These are phyloP conservation scores for Protophormia terraenovae DNA, from an alignment of 2,888 invertebrate genomes.

Conservation along the genomic window DNA sequence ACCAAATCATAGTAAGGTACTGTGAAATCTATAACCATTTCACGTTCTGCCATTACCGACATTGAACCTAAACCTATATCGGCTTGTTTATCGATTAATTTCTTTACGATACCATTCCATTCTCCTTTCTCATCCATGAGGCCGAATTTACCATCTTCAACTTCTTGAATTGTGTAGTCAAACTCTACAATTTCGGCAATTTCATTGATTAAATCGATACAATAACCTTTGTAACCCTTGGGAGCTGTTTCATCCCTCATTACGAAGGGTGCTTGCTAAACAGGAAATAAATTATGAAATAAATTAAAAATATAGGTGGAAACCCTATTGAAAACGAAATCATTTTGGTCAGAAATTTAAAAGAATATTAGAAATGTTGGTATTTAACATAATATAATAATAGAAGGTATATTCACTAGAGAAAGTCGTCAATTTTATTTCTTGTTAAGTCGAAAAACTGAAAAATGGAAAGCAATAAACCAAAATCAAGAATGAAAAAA, in stretches of 20 bases:
- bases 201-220: constrained; percentile 95
- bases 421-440: too few relatives aligned
- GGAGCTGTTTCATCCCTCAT: constrained; percentile 86
- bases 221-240: constrained; percentile 92
- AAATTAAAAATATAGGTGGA: too few relatives aligned
- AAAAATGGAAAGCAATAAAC: too few relatives aligned
- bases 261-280: constrained; percentile 90
- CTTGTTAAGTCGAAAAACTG: too few relatives aligned
- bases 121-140: constrained; percentile 92
- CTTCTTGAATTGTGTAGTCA: constrained; percentile 93
- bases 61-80: constrained; percentile 97
- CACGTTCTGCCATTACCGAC: constrained; percentile 98
- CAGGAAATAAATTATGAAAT: too few relatives aligned
- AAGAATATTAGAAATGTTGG: too few relatives aligned
- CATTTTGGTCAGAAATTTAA: too few relatives aligned
- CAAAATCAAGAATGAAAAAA: too few relatives aligned
- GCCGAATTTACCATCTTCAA: constrained; percentile 92
- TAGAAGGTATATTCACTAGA: too few relatives aligned
- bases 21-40: constrained; percentile 98
- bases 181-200: constrained; percentile 92
- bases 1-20: constrained; percentile 99
- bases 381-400: too few relatives aligned
- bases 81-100: constrained; percentile 91
- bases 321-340: too few relatives aligned
- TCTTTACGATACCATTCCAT: constrained; percentile 93